These are phyloP conservation scores for Bothrops jararaca DNA, from an alignment of 2,113 vertebrate species.

Conservation along the genomic window DNA sequence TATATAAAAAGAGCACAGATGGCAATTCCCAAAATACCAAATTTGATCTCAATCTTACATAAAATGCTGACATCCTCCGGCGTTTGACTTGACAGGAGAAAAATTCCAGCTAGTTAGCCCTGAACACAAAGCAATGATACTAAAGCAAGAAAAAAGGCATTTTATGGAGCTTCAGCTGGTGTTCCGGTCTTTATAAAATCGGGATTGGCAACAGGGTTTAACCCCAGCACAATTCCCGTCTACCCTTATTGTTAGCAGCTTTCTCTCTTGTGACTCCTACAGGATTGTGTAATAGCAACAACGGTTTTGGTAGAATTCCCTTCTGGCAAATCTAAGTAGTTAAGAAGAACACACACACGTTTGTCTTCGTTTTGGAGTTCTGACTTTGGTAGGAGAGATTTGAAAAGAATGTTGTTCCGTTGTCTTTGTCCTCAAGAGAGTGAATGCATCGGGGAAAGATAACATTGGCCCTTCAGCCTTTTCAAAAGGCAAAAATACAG, in stretches of 20 bases:
- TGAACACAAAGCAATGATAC: background rate
- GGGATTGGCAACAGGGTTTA: background rate
- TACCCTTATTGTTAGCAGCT: background rate
- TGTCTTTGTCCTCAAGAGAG: background rate
- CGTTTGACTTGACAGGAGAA: background rate
- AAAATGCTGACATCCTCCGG: background rate
- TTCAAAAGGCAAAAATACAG: background rate
- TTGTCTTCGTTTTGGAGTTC: background rate
- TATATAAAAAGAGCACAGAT: constrained; percentile 4
- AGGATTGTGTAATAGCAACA: background rate
- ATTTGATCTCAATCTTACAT: constrained; percentile 9
- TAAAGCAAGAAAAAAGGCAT: background rate
- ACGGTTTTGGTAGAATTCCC: background rate
- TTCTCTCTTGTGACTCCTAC: too few species aligned
- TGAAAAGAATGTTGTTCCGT: background rate
- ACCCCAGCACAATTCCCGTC: background rate
- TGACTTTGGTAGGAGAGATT: background rate
- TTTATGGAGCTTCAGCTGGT: background rate
- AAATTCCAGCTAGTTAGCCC: background rate
- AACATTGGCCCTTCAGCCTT: background rate
- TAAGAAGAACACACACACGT: background rate
- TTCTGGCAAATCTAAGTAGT: background rate
- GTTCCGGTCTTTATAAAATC: background rate
- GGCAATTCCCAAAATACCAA: background rate
- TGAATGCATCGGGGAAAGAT: background rate